Conservation (phyloP, 2,888 invertebrate species). For the Heliconius sara region DNA sequence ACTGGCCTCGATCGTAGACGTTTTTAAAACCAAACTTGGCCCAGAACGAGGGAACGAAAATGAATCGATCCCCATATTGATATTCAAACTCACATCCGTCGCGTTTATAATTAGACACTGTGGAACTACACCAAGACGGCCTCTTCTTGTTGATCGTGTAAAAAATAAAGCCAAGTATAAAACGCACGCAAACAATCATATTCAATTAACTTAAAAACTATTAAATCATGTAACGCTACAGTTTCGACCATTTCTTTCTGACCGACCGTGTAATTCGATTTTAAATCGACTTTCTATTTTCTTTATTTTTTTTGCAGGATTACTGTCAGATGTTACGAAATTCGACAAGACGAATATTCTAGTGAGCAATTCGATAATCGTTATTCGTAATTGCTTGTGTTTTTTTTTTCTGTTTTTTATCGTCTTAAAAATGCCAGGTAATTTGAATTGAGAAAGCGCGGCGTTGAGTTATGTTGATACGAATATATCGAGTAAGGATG, state of each 20-base stretch:
- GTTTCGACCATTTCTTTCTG: constrained; percentile 35
- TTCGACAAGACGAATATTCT: constrained; percentile 53
- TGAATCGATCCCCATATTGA: too few species aligned
- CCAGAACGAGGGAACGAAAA: too few species aligned
- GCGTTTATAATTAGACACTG: not conserved
- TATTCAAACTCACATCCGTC: not conserved
- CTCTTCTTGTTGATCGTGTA: not conserved
- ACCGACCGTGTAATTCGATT: constrained; percentile 43
- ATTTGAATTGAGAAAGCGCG: not conserved
- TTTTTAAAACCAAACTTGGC: too few species aligned
- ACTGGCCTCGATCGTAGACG: too few species aligned
- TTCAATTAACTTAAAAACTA: constrained; percentile 25
- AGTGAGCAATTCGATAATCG: constrained; percentile 57
- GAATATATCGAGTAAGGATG: too few species aligned
- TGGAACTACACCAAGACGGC: not conserved
- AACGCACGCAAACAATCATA: not conserved
- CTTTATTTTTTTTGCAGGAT: constrained; percentile 32
- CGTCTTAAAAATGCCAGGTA: not conserved
- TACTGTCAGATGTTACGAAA: constrained; percentile 45
- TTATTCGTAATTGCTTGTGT: not conserved
- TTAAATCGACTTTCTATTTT: constrained; percentile 39
- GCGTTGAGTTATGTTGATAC: not conserved
- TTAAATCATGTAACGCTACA: constrained; percentile 24
- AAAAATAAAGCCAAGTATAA: constrained; percentile 3
- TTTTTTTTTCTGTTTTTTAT: not conserved